Conservation (phyloP, 2,113 vertebrate genomes). For the Cynoglossus semilaevis region DNA sequence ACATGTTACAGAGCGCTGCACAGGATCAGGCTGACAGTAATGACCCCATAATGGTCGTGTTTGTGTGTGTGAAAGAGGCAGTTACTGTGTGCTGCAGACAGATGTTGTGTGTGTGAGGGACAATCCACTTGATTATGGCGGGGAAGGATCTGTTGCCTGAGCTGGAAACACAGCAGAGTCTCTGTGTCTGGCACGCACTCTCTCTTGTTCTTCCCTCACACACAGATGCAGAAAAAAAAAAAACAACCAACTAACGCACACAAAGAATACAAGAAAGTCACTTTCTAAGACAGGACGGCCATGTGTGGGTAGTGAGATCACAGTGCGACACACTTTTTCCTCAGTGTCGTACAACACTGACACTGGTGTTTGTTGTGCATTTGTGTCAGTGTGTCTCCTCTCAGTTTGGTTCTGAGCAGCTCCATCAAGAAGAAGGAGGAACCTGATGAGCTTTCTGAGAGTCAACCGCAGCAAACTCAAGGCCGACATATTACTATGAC, state of each 20-base stretch:
- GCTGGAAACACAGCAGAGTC: slow-evolving; percentile 43
- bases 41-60: slow-evolving; percentile 49
- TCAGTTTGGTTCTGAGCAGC: no score
- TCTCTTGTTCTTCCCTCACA: slow-evolving; percentile 31
- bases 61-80: slow-evolving; percentile 49
- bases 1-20: slow-evolving; percentile 52
- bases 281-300: slow-evolving; percentile 43
- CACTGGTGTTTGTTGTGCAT: slow-evolving; percentile 35
- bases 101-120: slow-evolving; percentile 50
- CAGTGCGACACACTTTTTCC: slow-evolving; percentile 53
- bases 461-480: no score
- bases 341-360: slow-evolving; percentile 46
- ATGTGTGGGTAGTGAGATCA: slow-evolving; percentile 65
- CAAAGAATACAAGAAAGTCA: slow-evolving; percentile 45
- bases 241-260: slow-evolving; percentile 45
- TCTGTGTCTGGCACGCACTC: slow-evolving; percentile 54
- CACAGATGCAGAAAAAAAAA: slow-evolving; percentile 54
- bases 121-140: slow-evolving; percentile 54
- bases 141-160: slow-evolving; percentile 45
- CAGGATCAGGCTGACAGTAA: slow-evolving; percentile 63
- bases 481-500: no score
- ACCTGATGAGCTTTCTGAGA: no score
- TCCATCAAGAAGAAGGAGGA: no score
- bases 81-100: slow-evolving; percentile 51
- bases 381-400: slow-evolving; percentile 18